Base-by-base conservation (phyloP, 1,140 invertebrate species). In the Trachymyrmex septentrionalis region DNA sequence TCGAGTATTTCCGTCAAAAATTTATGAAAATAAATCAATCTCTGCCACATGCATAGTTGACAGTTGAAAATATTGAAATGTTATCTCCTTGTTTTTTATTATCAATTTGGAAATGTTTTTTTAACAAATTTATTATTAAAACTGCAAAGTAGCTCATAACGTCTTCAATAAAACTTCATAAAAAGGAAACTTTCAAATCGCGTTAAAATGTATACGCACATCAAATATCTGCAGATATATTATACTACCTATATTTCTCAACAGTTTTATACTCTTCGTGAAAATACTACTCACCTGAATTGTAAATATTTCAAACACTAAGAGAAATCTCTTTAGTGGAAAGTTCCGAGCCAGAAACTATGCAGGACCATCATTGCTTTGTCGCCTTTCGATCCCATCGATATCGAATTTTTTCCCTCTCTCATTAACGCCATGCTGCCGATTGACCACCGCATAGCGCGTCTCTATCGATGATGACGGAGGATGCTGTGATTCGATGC, bases 401-500 rank as follows among this genome's bases (percentile, higher is more conserved):
- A 48, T 19, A 48, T 44, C 38, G 9, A 44, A 44, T 24, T 34
- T 6, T 14, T 80, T 38, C 30, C 4, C 7, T 10, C 12, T 71
- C 21, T 84, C 69, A 50, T 61, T 50, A 34, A 71, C n/a, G n/a
- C 30, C 48, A 3, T 12, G 16, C 34, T 21, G 19, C 67, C 12
- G 50, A 14, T 61, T 24, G 67, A 27, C 34, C 21, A 16, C 6
- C 57, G 24, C n/a, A 19, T 16, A 21, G 14, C 12, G 55, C 38
- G 27, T 76, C 16, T 16, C 10, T 48, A 19, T 27, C 12, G 66
- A 30, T 10, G 24, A 55, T 16, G 16, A 73, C 19, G 24, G 50
- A 48, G 53, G 44, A 44, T 59, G 19, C 24, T 53, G 53, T 24
- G 87, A 89, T 88, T 73, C 48, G 59, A 24, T 66, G 53, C 71